Base-by-base conservation (phyloP, 2,888 invertebrate genomes). In the Aphelenchoides bicaudatus region DNA sequence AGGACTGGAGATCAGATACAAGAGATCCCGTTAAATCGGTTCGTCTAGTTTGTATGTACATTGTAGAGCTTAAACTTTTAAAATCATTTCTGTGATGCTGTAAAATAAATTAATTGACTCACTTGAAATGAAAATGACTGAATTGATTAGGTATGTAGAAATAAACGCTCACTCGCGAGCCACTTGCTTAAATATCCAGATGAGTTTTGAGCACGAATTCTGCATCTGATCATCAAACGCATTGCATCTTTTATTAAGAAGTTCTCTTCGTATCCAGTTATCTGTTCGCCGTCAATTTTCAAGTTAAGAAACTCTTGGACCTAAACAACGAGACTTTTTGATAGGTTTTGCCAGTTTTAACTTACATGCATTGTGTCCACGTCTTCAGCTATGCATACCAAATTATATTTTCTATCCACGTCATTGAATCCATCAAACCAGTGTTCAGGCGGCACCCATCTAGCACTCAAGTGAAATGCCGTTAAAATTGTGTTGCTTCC, bases 11-110 rank as follows among this genome's bases (percentile, higher is more conserved):
- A 43, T 43, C 34, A 34, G 16, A 34, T 34, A 16, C 34, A 13
- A 34, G 34, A 43, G 43, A 43, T 43, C 25, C 43, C 43, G 25
- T 43, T 43, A n/a, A 43, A 43, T 6, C 43, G 6, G 23, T 8
- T 43, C 43, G 10, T 6, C 43, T 43, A 19, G 43, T 43, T 43
- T 19, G 6, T 19, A 25, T 8, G 10, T 8, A 21, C 43, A 43
- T 10, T n/a, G 23, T 19, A 19, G 21, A 25, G 43, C 43, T n/a
- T n/a, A n/a, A n/a, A n/a, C n/a, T n/a, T n/a, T n/a, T n/a, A n/a
- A n/a, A n/a, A n/a, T n/a, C n/a, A n/a, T n/a, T n/a, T n/a, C n/a
- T n/a, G n/a, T n/a, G n/a, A n/a, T n/a, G n/a, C n/a, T n/a, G n/a
- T n/a, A n/a, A n/a, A n/a, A n/a, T n/a, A n/a, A n/a, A n/a, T n/a